Evolutionary conservation across 2,113 vertebrate genomes (phyloP).

Genomic region (Stegastes partitus): DNA sequence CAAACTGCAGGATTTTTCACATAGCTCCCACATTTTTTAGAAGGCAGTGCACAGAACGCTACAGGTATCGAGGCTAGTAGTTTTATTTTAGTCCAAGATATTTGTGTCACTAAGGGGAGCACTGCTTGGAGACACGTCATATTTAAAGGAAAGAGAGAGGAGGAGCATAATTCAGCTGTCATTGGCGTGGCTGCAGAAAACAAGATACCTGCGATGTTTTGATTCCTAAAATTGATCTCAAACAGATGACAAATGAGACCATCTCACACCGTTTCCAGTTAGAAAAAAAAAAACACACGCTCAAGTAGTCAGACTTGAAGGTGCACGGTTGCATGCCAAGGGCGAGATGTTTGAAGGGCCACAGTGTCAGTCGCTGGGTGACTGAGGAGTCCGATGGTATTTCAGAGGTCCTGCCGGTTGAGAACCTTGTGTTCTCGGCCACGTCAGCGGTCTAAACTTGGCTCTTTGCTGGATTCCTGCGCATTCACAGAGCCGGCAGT

Average conservation of each 20-base stretch:
- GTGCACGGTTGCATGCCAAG: not conserved
- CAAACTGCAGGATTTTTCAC: too few species aligned
- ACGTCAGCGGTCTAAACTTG: slow-evolving; percentile 77
- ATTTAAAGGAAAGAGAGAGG: not conserved
- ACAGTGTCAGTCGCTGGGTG: slow-evolving; percentile 35
- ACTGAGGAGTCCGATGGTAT: slow-evolving; percentile 43
- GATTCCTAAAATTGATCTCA: not conserved
- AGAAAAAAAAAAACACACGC: not conserved
- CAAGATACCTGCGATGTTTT: not conserved
- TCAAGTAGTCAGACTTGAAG: not conserved
- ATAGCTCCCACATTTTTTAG: not conserved
- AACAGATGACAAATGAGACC: not conserved
- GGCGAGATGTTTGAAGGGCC: slow-evolving; percentile 15
- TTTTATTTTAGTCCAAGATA: not conserved
- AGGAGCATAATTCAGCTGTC: too few species aligned
- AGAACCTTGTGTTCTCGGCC: slow-evolving; percentile 58
- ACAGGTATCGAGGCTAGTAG: not conserved
- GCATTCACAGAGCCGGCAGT: slow-evolving; percentile 33
- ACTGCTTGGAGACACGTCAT: not conserved
- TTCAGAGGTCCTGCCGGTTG: slow-evolving; percentile 43
- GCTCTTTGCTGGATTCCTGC: slow-evolving; percentile 65
- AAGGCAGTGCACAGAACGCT: not conserved
- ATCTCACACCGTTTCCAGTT: not conserved
- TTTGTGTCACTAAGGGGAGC: not conserved
- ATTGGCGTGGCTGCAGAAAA: not conserved